Evolutionary conservation across 2,888 invertebrate genomes (phyloP).

Genomic region (Leucophora obtusa): DNA sequence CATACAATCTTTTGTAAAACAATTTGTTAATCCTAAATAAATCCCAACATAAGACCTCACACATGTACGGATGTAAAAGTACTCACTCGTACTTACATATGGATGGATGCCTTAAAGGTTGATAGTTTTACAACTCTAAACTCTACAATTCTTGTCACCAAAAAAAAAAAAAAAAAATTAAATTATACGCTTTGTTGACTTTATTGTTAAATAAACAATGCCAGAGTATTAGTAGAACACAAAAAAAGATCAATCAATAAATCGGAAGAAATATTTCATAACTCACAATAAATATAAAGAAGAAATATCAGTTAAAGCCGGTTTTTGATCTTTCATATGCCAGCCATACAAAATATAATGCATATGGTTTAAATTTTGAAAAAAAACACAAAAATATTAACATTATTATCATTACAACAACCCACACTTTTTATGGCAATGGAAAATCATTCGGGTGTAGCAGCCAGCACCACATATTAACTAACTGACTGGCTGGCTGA

Average conservation of each 20-base stretch:
- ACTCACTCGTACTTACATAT: neutral
- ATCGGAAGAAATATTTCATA: conserved; percentile 31
- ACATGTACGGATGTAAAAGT: conserved; percentile 12
- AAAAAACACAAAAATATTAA: neutral
- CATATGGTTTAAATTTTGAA: neutral
- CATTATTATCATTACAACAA: conserved; percentile 17
- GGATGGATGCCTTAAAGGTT: neutral
- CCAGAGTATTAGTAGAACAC: conserved; percentile 37
- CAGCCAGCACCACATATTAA: neutral
- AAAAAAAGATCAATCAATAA: conserved; percentile 62
- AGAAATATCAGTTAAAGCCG: conserved; percentile 48
- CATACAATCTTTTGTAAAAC: conserved; percentile 26
- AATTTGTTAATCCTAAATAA: conserved; percentile 59
- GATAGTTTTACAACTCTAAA: neutral
- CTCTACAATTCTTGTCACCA: conserved; percentile 43
- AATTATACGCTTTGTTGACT: conserved; percentile 62
- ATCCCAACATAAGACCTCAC: conserved; percentile 53
- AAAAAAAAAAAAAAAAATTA: conserved; percentile 21
- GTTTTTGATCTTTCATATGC: conserved; percentile 33
- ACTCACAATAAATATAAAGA: neutral
- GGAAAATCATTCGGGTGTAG: conserved; percentile 54
- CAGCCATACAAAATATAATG: neutral
- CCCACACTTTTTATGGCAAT: conserved; percentile 61
- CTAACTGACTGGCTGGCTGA: neutral
- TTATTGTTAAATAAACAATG: conserved; percentile 45